Conservation (phyloP, 2,113 vertebrate species). For the Spheniscus mendiculus region DNA sequence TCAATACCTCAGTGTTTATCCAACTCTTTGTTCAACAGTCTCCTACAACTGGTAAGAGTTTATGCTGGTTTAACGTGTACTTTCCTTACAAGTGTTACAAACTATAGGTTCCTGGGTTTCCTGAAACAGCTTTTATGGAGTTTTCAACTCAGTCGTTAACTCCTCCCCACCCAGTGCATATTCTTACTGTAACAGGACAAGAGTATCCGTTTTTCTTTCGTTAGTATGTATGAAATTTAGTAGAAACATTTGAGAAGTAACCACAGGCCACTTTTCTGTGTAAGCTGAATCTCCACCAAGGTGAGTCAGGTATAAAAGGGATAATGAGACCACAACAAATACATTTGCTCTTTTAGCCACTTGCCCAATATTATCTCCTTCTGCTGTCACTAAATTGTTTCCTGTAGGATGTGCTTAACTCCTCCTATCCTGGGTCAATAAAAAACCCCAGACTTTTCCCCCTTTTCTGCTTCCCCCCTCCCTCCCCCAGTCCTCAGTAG, state of each 20-base stretch:
- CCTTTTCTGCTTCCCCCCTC: not conserved
- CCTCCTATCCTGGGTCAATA: not conserved
- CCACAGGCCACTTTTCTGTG: not conserved
- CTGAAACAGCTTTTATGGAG: not conserved
- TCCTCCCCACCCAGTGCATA: not conserved
- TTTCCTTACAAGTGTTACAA: not conserved
- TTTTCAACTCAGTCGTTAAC: not conserved
- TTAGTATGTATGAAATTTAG: not conserved
- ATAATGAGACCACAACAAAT: not conserved
- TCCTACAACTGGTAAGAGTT: not conserved
- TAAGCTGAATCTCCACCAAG: not conserved
- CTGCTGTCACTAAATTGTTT: not conserved
- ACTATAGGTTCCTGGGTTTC: not conserved
- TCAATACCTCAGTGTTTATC: not conserved
- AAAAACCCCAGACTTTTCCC: not conserved
- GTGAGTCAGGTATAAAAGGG: not conserved
- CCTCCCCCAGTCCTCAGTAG: not conserved
- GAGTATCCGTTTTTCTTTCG: not conserved
- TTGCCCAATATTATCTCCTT: not conserved
- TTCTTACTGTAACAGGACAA: not conserved
- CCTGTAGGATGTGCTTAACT: not conserved
- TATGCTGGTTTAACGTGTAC: not conserved
- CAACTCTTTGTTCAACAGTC: not conserved
- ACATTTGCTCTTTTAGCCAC: not conserved
- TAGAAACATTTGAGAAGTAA: not conserved